A percentile compares a stretch with the other conserved stretches of the same genome.
These are phyloP conservation scores for Frankliniella intonsa DNA, from an alignment of 2,888 invertebrate species.

Conservation along the genomic window DNA sequence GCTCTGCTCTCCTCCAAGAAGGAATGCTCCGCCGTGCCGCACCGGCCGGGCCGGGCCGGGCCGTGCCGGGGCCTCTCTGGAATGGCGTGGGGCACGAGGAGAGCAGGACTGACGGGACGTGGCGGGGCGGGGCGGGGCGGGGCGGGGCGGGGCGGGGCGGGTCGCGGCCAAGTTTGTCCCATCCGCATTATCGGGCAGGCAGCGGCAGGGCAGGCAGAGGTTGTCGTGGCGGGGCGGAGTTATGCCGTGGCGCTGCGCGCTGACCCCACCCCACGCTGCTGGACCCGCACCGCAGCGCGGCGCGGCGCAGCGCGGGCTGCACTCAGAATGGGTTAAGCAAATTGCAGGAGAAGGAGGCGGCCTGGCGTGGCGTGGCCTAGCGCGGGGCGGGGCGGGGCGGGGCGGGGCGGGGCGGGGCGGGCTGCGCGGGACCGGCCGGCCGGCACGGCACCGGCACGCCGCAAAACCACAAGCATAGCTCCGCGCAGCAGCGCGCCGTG, in stretches of 20 bases:
- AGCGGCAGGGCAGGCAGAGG: no score
- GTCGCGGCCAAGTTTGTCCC: not conserved
- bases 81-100: not conserved
- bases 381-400: not conserved
- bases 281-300: not conserved
- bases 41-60: not conserved
- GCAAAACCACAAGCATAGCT: conserved; percentile 16
- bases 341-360: not conserved
- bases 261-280: no score
- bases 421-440: not conserved
- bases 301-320: not conserved
- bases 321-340: conserved; percentile 19
- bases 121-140: no score
- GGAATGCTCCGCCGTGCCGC: not conserved
- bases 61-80: not conserved
- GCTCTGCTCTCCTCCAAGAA: no score
- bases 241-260: no score
- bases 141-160: not conserved
- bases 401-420: not conserved
- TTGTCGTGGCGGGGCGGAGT: no score
- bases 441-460: not conserved
- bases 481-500: not conserved
- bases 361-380: no score
- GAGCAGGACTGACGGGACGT: not conserved
- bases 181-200: no score